Conservation (phyloP, 2,888 invertebrate species). For the Leptinotarsa rubiginosa region DNA sequence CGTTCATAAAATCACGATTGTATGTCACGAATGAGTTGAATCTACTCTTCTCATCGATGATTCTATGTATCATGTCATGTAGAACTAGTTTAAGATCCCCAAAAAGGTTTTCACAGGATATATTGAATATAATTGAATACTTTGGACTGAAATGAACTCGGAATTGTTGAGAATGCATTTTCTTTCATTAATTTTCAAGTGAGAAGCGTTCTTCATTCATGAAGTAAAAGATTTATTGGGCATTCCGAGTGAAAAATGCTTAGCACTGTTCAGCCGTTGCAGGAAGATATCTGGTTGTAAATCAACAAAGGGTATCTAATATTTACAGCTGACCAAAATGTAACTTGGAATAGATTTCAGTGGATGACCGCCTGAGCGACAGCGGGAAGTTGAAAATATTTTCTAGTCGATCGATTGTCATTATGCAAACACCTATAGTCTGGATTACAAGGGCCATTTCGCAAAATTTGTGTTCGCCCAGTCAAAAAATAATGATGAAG, state of each 20-base stretch:
- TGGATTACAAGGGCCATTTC: too few relatives aligned
- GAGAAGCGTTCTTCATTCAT: neutral
- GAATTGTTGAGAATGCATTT: too few relatives aligned
- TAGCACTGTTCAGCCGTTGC: neutral
- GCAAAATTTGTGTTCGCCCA: too few relatives aligned
- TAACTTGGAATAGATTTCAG: conserved; percentile 9
- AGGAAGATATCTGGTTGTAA: neutral
- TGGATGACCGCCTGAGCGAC: neutral
- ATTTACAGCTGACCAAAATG: neutral
- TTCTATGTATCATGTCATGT: too few relatives aligned
- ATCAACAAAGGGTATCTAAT: conserved; percentile 10
- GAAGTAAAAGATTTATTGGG: neutral
- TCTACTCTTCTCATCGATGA: too few relatives aligned
- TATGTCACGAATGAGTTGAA: too few relatives aligned
- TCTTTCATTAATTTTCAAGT: neutral
- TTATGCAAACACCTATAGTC: neutral
- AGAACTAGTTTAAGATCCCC: too few relatives aligned
- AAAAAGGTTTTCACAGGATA: too few relatives aligned
- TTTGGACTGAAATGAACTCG: too few relatives aligned
- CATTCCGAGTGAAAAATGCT: conserved; percentile 17
- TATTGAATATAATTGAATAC: too few relatives aligned
- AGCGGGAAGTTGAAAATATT: neutral
- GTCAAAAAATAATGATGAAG: too few relatives aligned
- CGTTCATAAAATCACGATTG: too few relatives aligned
- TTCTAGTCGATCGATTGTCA: neutral